Base-by-base conservation (phyloP, 2,888 invertebrate genomes). In the Hermodice carunculata region DNA sequence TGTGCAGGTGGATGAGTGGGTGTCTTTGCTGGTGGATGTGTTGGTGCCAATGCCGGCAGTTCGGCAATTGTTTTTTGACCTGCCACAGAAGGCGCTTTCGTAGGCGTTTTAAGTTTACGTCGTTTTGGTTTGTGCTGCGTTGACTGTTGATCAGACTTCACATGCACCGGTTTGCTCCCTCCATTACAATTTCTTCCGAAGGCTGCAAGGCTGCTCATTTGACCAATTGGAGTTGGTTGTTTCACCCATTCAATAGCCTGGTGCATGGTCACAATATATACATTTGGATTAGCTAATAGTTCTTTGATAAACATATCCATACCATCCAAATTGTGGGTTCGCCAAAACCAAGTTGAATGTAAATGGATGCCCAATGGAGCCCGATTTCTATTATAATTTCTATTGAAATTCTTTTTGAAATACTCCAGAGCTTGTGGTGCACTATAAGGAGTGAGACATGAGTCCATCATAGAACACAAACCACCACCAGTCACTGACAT, bases 321-420 rank as follows among this genome's bases (percentile, higher is more conserved):
- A 11, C 80, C 82, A 28, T 78, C 79, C 11, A 82, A 60, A 40
- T 80, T 71, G 52, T 75, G 42, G 22, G 51, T 52, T n/a, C 43
- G 28, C 42, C 52, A 19, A 74, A 95, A 91, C 95, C 94, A 95
- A 0, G 91, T 90, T 0, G 94, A 90, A 82, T 93, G 94, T 69
- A 96, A 90, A 81, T 94, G 93, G 32, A 96, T 87, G 0, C 95
- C 94, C 71, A 91, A 91, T 0, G 95, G 95, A 0, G 95, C 94
- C 66, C 78, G 75, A 79, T 89, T 91, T 4, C 88, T 87, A 1
- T 87, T 72, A 80, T 92, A 92, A 73, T 91, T 90, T 1, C 89
- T 87, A 49, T 89, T 92, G 82, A 96, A 95, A 85, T 95, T 95
- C 67, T 91, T 89, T 54, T 89, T 81, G 75, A 92, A 89, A 84